Evolutionary conservation across 2,888 invertebrate species (phyloP), one percentile per base, ranked within the genome.

Genomic region (Erynnis tages): DNA sequence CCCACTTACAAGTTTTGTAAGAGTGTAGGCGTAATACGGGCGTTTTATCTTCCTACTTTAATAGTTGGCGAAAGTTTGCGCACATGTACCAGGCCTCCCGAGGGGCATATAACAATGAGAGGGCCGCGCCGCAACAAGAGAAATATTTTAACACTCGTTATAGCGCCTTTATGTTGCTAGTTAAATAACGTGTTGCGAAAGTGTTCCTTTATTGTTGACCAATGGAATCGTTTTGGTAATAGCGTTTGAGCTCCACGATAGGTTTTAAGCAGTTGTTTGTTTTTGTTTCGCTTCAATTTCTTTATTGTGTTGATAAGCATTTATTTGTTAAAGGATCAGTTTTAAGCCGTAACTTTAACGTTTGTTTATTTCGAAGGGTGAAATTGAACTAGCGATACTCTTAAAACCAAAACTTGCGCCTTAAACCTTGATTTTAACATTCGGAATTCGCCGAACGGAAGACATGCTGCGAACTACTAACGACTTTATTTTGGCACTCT

Each of bases 1-100:
- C 19, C 17, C 23, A 19, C 5, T 21, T 14, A 29, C 25, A 41
- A 49, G 49, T 49, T 50, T 27, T 34, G 19, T 43, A 34, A 35
- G 35, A 21, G 27, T 35, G 41, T 38, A 21, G 43, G 43, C 41
- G 34, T 50, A 43, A 32, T 40, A 30, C 23, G 38, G 25, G 29
- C 23, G 41, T 49, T 41, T 49, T 49, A 35, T 50, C 43, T 50
- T 6, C 29, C 19, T 50, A 21, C 23, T 49, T 44, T 50, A 50
- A 44, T 50, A 50, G 50, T 44, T 50, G 37, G 50, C 27, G 50
- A 50, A 43, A 67, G 62, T 66, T 65, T 59, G 58, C 62, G 63
- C 17, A 41, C 40, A 34, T 32, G 32, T 34, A 41, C 16, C 17
- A 30, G 49, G 25, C 17, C 25, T 41, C 41, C 34, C 25, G 17